Percentiles rank a stretch among this genome's conserved stretches.
phyloP scores from a whole-genome alignment of 2,797 vertebrate species.

The Iguana delicatissima region DNA sequence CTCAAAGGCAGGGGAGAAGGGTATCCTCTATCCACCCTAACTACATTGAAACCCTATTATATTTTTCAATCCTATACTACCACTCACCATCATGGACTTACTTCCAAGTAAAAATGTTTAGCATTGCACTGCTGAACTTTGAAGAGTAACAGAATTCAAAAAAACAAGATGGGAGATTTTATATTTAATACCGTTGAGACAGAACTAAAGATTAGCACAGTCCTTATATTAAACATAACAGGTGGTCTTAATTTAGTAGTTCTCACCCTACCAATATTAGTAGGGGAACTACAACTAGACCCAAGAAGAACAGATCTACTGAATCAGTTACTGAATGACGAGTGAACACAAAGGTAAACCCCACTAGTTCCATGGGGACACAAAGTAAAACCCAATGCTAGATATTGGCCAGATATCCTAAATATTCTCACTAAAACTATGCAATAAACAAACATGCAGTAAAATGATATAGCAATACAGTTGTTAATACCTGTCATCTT shows the following conservation, averaged over 20 bases:
- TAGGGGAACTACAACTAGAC: too few species aligned
- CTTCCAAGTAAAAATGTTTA: neutral
- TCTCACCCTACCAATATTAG: too few species aligned
- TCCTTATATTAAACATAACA: neutral
- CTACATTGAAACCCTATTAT: neutral
- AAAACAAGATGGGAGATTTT: neutral
- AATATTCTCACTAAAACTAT: neutral
- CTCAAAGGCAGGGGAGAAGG: too few species aligned
- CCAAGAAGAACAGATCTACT: too few species aligned
- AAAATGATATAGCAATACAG: neutral
- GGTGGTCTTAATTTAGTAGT: too few species aligned
- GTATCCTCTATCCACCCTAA: neutral
- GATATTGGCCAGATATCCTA: neutral
- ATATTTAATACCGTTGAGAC: neutral
- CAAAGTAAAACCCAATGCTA: neutral
- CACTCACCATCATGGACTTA: too few species aligned
- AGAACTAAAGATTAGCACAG: neutral
- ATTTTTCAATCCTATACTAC: neutral
- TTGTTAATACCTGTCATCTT: neutral
- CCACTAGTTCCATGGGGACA: too few species aligned
- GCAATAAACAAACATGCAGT: neutral
- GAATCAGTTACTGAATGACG: too few species aligned
- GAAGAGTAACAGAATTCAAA: neutral
- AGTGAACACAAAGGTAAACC: too few species aligned
- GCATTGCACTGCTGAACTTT: neutral